phyloP scores from a whole-genome alignment of 92 coral and sea anemone species.

The Scolanthus callimorphus region DNA sequence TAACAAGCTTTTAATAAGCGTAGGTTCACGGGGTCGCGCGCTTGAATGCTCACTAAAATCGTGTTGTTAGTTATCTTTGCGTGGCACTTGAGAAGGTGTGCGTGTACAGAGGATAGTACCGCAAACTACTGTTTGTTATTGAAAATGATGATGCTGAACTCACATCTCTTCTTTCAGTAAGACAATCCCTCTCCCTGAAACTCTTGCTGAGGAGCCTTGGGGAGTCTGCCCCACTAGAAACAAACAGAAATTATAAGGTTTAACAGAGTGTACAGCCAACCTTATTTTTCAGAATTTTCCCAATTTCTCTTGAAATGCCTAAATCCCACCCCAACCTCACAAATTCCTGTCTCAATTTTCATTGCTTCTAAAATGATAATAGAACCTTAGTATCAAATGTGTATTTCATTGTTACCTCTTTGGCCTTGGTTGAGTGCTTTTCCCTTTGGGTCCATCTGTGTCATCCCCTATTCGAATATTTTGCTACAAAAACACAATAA shows the following conservation, averaged over 20 bases:
- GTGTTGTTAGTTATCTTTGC: no score
- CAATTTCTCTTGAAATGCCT: neutral
- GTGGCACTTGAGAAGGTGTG: no score
- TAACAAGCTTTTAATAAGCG: no score
- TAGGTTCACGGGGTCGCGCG: no score
- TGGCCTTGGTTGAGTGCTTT: constrained; percentile 30
- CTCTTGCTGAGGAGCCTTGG: constrained; percentile 79
- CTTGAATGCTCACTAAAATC: no score
- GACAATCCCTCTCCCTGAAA: constrained; percentile 67
- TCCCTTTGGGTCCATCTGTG: constrained; percentile 64
- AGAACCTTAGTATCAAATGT: no score
- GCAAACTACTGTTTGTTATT: no score
- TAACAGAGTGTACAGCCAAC: neutral
- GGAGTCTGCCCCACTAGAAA: constrained; percentile 83
- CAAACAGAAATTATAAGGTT: neutral
- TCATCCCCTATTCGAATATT: constrained; percentile 25
- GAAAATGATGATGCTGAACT: no score
- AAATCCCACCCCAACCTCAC: neutral
- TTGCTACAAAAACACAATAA: constrained; percentile 26
- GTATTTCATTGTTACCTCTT: constrained; percentile 49
- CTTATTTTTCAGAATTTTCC: neutral
- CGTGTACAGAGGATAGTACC: no score
- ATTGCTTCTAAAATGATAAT: no score
- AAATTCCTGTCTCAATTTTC: no score
- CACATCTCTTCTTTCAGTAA: constrained; percentile 95